Base-by-base conservation (phyloP, 2,797 vertebrate species). In the Sciaenops ocellatus region DNA sequence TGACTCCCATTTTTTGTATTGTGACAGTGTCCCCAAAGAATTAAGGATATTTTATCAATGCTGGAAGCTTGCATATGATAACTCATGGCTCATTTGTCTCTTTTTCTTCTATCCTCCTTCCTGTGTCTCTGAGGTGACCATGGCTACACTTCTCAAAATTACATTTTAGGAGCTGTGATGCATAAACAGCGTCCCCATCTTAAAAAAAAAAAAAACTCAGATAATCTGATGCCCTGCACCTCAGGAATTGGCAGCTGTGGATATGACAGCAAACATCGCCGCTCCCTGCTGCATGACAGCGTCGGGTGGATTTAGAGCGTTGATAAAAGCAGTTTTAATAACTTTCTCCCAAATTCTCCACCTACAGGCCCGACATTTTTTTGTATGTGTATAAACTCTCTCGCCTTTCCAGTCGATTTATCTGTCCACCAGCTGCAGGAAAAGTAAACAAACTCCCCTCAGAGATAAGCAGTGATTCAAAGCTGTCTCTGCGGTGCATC, bases 281-380 rank as follows among this genome's bases (percentile, higher is more conserved):
- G 69, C 76, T 88, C 76, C 68, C 52, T 72, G 76, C 79, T 82
- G 75, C 87, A 87, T 86, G 87, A 82, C 78, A 71, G 63, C 71
- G 78, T 60, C 17, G 57, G 70, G 20, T 63, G 79, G 87, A 92
- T 93, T 92, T 80, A 68, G 28, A 84, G 68, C 44, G 75, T 67
- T 85, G 90, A 93, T 92, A 92, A 90, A 92, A 87, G 79, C 73
- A 54, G 77, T 92, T 94, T 91, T 91, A 87, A 87, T 89, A 90
- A 87, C 85, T 85, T 88, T 72, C 76, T 62, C 59, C 70, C 26
- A 87, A 89, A 85, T 78, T 81, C 79, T 78, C 69, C 77, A 76
- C 71, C 84, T 55, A 87, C 61, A 76, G 62, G 38, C 78, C 56
- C 38, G 6, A 34, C 4, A 0, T 63, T 75, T 85, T 84, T 85